phyloP scores from a whole-genome alignment of 1,140 invertebrate genomes.

The Zaprionus gabonicus region DNA sequence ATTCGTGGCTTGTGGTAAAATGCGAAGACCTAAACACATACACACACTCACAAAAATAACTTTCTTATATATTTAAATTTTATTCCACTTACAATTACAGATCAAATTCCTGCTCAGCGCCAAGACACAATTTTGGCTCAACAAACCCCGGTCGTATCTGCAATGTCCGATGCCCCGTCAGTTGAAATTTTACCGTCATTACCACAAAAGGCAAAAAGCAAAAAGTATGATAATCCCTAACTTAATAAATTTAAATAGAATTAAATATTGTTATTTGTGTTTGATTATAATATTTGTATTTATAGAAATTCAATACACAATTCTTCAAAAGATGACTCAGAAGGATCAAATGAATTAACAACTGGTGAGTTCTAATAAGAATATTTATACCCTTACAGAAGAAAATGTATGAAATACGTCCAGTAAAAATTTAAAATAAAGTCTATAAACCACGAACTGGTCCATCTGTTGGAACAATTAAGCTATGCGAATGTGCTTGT shows the following conservation, averaged over 20 bases:
- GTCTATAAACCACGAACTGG: too few species aligned
- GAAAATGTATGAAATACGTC: too few species aligned
- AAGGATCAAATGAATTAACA: slow-evolving; percentile 6
- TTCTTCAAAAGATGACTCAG: slow-evolving; percentile 52
- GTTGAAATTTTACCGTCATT: slow-evolving; percentile 75
- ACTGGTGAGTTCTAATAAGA: background rate
- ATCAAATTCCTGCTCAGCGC: slow-evolving; percentile 54
- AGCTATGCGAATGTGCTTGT: too few species aligned
- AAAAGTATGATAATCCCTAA: slow-evolving; percentile 65
- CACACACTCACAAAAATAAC: background rate
- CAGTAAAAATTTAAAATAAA: too few species aligned
- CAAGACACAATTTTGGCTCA: slow-evolving; percentile 43
- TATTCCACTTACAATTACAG: slow-evolving; percentile 12
- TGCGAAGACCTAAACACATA: background rate
- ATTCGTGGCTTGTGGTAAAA: background rate
- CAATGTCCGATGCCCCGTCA: slow-evolving; percentile 79
- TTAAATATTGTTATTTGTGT: background rate
- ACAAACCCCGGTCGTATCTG: slow-evolving; percentile 76
- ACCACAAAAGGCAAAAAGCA: slow-evolving; percentile 66
- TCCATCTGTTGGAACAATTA: too few species aligned
- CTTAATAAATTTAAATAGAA: background rate
- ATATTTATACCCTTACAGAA: too few species aligned
- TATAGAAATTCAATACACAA: slow-evolving; percentile 52
- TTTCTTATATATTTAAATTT: background rate
- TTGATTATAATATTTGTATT: background rate